Conservation (phyloP, 2,888 invertebrate species). For the Mythimna pallens region DNA sequence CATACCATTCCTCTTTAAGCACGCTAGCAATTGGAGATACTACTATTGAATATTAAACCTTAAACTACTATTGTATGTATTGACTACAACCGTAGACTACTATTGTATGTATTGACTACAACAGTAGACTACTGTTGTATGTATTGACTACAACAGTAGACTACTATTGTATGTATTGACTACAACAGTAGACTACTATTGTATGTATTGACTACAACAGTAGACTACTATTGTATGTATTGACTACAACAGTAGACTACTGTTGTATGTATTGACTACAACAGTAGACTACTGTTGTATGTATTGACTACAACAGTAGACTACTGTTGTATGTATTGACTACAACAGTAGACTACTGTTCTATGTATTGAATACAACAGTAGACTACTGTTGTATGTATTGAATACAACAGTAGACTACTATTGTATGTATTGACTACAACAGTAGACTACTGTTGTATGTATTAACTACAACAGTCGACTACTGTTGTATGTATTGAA, state of each 20-base stretch:
- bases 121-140: not conserved
- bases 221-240: constrained; percentile 5
- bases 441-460: not conserved
- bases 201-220: not conserved
- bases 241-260: not conserved
- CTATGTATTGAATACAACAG: too few species aligned
- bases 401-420: not conserved
- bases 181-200: not conserved
- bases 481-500: not conserved
- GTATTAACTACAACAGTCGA: not conserved
- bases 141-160: not conserved
- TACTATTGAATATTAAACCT: not conserved
- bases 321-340: too few species aligned
- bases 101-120: not conserved
- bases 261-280: not conserved
- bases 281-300: not conserved
- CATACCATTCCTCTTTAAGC: constrained; percentile 2
- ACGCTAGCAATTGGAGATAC: constrained; percentile 5
- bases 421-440: not conserved
- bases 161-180: not conserved
- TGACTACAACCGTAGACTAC: not conserved
- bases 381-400: constrained; percentile 11
- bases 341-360: too few species aligned
- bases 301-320: not conserved
- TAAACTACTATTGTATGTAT: not conserved